phyloP scores from a whole-genome alignment of 1,140 invertebrate genomes.

The Lerema accius region DNA sequence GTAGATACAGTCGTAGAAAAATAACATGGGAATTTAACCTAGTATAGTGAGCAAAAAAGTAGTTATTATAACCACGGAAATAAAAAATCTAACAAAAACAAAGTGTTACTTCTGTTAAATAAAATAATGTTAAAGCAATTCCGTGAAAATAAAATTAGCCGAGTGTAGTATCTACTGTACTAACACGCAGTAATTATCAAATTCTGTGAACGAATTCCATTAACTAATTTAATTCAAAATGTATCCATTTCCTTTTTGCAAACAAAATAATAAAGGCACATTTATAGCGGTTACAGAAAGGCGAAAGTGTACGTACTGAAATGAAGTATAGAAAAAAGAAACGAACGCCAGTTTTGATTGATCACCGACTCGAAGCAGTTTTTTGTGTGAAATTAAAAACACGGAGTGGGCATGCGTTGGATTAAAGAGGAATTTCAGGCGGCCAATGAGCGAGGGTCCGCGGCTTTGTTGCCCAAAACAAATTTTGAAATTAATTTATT shows the following conservation, averaged over 20 bases:
- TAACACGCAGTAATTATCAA: constrained; percentile 20
- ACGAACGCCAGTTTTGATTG: constrained; percentile 77
- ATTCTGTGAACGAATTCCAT: constrained; percentile 58
- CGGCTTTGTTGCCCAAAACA: constrained; percentile 63
- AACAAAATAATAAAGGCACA: constrained; percentile 77
- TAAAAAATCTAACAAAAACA: no score
- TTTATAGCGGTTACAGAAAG: constrained; percentile 77
- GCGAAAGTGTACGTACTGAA: constrained; percentile 76
- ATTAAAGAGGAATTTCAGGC: constrained; percentile 77
- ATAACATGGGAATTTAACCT: no score
- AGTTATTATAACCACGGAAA: no score
- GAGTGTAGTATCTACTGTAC: constrained; percentile 9
- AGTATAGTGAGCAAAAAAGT: no score
- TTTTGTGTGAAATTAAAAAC: constrained; percentile 82
- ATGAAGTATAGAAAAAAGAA: constrained; percentile 76
- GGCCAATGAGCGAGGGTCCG: constrained; percentile 63
- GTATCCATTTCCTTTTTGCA: constrained; percentile 76
- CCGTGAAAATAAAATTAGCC: constrained; percentile 4
- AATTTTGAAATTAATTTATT: constrained; percentile 71
- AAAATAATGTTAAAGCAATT: neutral
- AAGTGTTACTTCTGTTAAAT: no score
- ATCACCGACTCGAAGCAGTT: constrained; percentile 75
- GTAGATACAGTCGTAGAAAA: no score
- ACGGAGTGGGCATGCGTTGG: constrained; percentile 75
- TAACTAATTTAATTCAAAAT: constrained; percentile 77